phyloP scores from a whole-genome alignment of 2,797 vertebrate species.

The Propithecus perrieri region DNA sequence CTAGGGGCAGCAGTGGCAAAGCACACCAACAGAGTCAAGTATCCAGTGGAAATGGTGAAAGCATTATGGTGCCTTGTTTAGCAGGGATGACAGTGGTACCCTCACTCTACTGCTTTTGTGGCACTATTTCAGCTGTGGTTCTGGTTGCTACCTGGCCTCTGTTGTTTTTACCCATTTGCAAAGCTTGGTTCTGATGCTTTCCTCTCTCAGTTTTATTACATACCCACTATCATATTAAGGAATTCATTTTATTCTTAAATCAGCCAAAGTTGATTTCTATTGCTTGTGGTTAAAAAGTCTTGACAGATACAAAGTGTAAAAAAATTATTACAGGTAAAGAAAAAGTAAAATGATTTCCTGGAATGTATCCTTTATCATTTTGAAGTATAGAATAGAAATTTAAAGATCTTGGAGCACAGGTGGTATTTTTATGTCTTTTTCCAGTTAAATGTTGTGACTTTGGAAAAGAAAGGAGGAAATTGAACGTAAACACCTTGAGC shows the following conservation, averaged over 20 bases:
- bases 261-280: background rate
- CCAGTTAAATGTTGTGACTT: background rate
- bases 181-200: background rate
- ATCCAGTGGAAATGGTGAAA: background rate
- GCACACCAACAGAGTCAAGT: background rate
- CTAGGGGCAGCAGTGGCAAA: background rate
- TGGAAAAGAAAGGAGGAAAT: background rate
- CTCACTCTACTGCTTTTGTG: background rate
- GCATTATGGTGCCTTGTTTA: too few relatives aligned
- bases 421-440: background rate
- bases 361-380: background rate
- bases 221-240: background rate
- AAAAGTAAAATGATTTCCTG: background rate
- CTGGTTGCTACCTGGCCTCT: background rate
- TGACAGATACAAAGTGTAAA: background rate
- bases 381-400: background rate
- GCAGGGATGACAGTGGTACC: rapidly evolving
- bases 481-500: background rate
- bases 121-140: background rate
- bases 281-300: background rate
- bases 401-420: background rate
- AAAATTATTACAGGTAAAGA: background rate
- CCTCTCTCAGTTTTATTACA: background rate
- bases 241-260: background rate
- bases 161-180: background rate